Evolutionary conservation across 2,888 invertebrate species (phyloP).

Genomic region (Spisula subtruncata): DNA sequence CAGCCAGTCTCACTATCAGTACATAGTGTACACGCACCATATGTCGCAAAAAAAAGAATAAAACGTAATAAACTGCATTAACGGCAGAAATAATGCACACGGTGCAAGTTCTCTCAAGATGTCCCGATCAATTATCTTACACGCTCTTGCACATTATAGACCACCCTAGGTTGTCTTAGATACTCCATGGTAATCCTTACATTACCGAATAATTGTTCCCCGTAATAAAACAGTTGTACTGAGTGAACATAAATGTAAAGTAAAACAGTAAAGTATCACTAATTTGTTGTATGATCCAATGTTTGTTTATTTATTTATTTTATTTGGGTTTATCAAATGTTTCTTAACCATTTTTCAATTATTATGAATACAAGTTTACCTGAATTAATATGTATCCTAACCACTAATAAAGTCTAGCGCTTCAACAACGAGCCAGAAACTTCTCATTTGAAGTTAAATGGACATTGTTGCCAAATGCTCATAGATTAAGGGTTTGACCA

Average conservation of each 20-base stretch:
- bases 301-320: not conserved
- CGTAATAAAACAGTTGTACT: not conserved
- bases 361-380: no score
- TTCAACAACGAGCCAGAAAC: no score
- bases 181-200: not conserved
- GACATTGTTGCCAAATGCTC: no score
- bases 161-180: not conserved
- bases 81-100: not conserved
- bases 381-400: no score
- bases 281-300: not conserved
- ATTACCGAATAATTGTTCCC: not conserved
- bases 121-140: constrained; percentile 15
- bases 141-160: not conserved
- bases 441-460: no score
- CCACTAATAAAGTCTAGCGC: no score
- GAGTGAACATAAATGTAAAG: not conserved
- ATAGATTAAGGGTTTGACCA: no score
- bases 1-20: no score
- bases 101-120: not conserved
- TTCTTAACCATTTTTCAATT: no score
- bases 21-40: no score
- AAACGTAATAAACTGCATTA: not conserved
- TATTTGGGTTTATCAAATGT: no score
- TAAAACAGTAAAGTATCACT: not conserved
- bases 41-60: no score